Base-by-base conservation (phyloP, 2,797 vertebrate genomes). In the Syngnathus acus region DNA sequence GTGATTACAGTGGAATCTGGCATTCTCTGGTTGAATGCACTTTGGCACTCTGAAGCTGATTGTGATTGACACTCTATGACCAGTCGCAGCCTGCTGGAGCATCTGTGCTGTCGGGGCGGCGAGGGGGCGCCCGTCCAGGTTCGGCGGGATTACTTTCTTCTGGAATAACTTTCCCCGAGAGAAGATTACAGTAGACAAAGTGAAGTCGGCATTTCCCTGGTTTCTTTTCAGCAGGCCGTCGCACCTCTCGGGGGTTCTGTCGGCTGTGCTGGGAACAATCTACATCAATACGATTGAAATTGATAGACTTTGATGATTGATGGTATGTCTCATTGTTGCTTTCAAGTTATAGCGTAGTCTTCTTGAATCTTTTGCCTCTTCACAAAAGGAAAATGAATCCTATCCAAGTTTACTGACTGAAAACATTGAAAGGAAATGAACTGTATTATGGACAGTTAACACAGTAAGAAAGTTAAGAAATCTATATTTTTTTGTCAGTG, bases 61-160 rank as follows among this genome's bases (percentile, higher is more conserved):
- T 87, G 82, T 89, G 88, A 87, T 84, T 87, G 83, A 88, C 86
- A 85, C 78, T 77, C 72, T 74, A 74, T 83, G 86, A 85, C 82
- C 84, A 85, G 81, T 72, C 77, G 67, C 74, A 82, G 82, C 66
- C 79, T 76, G 73, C 79, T 62, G 63, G 75, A 82, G 82, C 83
- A 82, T 85, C 83, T 86, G 84, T 71, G 79, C 79, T 82, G 84
- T 84, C 80, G 73, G 65, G 69, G 32, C 63, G 76, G 65, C 70
- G 57, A 67, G 65, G 65, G 47, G 65, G 63, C 9, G 37, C 5
- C 63, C 74, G 58, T 79, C 80, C 82, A 79, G 81, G 82, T 80
- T 72, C 76, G 71, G 67, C 72, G 66, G 74, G 84, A 73, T 80
- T 81, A 82, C 83, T 80, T 78, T 70, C 53, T 19, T n/a, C 65